Base-by-base conservation (phyloP, 2,888 invertebrate species). In the Eupithecia insigniata region DNA sequence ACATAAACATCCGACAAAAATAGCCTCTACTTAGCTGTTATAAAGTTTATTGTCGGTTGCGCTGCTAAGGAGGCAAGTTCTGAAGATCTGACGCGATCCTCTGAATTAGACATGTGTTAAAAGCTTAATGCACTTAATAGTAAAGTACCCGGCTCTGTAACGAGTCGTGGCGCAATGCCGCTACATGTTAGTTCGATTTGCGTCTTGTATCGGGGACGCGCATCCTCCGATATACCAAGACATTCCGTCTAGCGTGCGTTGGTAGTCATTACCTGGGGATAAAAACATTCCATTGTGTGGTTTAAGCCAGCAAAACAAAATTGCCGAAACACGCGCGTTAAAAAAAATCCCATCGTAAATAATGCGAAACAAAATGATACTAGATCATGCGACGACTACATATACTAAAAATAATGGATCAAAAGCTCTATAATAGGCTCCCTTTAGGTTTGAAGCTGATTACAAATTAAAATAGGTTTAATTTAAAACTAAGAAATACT, bases 31-130 rank as follows among this genome's bases (percentile, higher is more conserved):
- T 0, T 2, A 5, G 14, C 26, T 10, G 7, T 0, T 0, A 3
- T 79, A 84, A 74, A 74, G 82, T 78, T 75, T 14, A 68, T 71
- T 77, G 76, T 82, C n/a, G 70, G 65, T 58, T 68, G 78, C 8
- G 26, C 12, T 34, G 30, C 16, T 39, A 71, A 60, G 72, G 72
- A 74, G 74, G 70, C 32, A 22, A 32, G 67, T 74, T 77, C 74
- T 75, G 78, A 84, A 85, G 81, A 81, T 80, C 82, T 81, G 80
- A 84, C 80, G 84, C 81, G 80, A 82, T 80, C 76, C 75, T 79
- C 82, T 92, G 92, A 92, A 92, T 92, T 92, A 92, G 91, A 89
- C 90, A 92, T 92, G 90, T 90, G 91, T 89, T 92, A 91, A 92
- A 92, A 92, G 91, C 91, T 90, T 90, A 91, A 92, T 91, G 88